Conservation (phyloP, 2,797 vertebrate species). For the Stomatorhinus walkeri region DNA sequence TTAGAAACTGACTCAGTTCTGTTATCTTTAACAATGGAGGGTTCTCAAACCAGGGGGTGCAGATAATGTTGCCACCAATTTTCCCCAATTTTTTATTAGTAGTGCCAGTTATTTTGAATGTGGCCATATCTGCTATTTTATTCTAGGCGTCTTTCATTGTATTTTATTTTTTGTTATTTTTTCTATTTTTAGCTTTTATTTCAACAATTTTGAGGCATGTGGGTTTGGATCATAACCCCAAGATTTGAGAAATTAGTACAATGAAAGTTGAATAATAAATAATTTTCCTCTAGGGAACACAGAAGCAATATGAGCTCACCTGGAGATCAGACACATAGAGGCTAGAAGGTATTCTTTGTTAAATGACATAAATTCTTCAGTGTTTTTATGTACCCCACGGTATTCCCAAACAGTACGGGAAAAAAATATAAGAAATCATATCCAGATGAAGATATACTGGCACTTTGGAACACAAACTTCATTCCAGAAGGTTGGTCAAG, state of each 20-base stretch:
- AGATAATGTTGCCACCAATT: background rate
- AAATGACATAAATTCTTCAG: background rate
- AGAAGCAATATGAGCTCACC: background rate
- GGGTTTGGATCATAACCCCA: background rate
- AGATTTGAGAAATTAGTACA: background rate
- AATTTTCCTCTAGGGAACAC: background rate
- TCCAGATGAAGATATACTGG: background rate
- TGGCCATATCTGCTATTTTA: background rate
- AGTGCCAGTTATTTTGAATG: background rate
- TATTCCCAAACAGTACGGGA: background rate
- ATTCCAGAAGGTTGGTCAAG: background rate
- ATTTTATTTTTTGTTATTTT: background rate
- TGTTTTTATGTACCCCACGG: background rate
- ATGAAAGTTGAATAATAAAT: background rate
- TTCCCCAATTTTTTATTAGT: background rate
- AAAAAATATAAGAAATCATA: background rate
- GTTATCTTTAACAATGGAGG: background rate
- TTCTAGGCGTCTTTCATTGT: background rate
- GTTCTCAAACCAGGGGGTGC: background rate
- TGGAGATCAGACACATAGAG: background rate
- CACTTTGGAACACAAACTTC: background rate
- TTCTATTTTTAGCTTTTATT: background rate
- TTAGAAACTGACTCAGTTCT: background rate
- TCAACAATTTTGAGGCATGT: background rate
- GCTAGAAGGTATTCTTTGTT: background rate